Evolutionary conservation across 1,140 invertebrate species (phyloP), one percentile per base, ranked within the genome.

Genomic region (Achroia grisella): DNA sequence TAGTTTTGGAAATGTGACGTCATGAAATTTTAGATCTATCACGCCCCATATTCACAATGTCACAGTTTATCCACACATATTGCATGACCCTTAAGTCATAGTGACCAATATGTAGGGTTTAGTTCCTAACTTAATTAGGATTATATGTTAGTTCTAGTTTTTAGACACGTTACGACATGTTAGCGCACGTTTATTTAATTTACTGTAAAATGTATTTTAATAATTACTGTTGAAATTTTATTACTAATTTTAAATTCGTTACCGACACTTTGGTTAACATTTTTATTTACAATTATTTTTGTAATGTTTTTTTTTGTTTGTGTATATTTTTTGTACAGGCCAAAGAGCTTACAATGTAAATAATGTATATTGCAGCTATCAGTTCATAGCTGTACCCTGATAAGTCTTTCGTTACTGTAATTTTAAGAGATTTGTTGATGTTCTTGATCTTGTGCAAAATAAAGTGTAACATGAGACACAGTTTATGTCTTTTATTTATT

Each of bases 351-450:
- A 73, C 44, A 52, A 46, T 80, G 73, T 83, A 80, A 67, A 80
- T 78, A 58, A 51, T 45, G 42, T 40, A 44, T 50, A 49, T 41
- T 49, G 56, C 60, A 52, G 55, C 50, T 59, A 52, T 42, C 30
- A 8, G 51, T 49, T 42, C 56, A 23, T 54, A 69, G 72, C 69
- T 78, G 78, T 67, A 53, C 47, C 55, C 48, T 61, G 70, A 68
- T 51, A 50, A 58, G 61, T 71, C 36, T 73, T 83, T 79, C 76
- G 79, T 80, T 83, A 71, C 69, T 73, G 75, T 80, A 79, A 77
- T 82, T 78, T 72, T 80, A 83, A 80, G 76, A 77, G 54, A 83
- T 78, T 78, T 80, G 79, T 83, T 83, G 77, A 83, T 80, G 76
- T 83, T 83, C 75, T 76, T 69, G 49, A 80, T 79, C 75, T 79